phyloP scores from a whole-genome alignment of 2,113 vertebrate genomes.

The Rhinolophus ferrumequinum region DNA sequence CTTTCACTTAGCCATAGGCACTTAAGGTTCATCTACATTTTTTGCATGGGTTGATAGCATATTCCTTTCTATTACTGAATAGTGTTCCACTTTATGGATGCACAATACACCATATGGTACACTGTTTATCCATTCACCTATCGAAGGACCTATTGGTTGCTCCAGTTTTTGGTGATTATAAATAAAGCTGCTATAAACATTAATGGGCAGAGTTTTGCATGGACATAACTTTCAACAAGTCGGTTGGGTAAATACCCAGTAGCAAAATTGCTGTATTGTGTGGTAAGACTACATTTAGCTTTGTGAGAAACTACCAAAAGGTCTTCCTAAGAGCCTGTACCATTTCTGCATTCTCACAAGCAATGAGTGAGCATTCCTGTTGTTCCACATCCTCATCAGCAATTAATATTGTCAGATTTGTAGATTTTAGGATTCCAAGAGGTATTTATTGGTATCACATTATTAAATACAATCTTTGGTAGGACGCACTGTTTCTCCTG shows the following conservation, averaged over 20 bases:
- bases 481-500: background rate
- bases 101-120: background rate
- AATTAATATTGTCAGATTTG: constrained; percentile 18
- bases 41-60: constrained; percentile 1
- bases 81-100: background rate
- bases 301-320: background rate
- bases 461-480: constrained; percentile 27
- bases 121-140: background rate
- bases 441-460: background rate
- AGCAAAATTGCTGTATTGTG: background rate
- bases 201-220: background rate
- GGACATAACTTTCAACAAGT: constrained; percentile 1
- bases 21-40: background rate
- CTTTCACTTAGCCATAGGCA: background rate
- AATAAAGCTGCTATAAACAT: constrained; percentile 20
- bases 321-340: constrained; percentile 13
- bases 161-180: background rate
- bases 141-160: background rate
- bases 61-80: background rate
- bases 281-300: constrained; percentile 4
- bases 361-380: constrained; percentile 5
- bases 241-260: constrained; percentile 16
- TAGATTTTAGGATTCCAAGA: constrained; percentile 4
- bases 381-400: background rate
- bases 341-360: background rate